These are phyloP conservation scores for Hetaerina titia DNA, from an alignment of 2,888 invertebrate species.

Conservation along the genomic window DNA sequence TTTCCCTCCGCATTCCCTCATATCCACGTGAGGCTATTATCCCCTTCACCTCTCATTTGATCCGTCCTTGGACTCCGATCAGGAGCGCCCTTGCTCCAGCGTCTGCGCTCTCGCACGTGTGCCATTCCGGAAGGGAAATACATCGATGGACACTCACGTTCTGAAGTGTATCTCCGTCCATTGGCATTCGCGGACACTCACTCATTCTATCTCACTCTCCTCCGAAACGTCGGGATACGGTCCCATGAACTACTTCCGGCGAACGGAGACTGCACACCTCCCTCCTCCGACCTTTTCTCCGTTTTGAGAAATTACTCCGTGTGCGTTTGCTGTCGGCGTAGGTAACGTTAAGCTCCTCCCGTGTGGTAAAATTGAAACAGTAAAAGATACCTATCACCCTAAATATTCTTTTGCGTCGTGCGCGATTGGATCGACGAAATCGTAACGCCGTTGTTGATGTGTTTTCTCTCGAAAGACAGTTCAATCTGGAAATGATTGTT, in stretches of 20 bases:
- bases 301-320: too few species aligned
- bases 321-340: too few species aligned
- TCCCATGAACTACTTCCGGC: neutral
- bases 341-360: too few species aligned
- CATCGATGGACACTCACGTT: neutral
- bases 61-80: too few species aligned
- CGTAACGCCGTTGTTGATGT: neutral
- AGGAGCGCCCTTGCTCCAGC: too few species aligned
- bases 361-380: too few species aligned
- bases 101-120: neutral
- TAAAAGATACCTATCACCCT: too few species aligned
- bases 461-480: neutral
- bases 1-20: neutral
- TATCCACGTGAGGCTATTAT: constrained; percentile 9
- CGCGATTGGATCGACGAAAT: too few species aligned
- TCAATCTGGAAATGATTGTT: neutral
- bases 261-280: neutral
- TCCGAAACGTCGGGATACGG: neutral
- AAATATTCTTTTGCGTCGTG: too few species aligned
- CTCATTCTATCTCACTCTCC: neutral
- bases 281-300: too few species aligned
- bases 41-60: neutral
- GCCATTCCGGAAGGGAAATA: neutral
- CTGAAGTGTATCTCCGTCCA: neutral
- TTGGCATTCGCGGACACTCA: neutral